phyloP scores from a whole-genome alignment of 2,888 invertebrate genomes.

The Agrotis puta region DNA sequence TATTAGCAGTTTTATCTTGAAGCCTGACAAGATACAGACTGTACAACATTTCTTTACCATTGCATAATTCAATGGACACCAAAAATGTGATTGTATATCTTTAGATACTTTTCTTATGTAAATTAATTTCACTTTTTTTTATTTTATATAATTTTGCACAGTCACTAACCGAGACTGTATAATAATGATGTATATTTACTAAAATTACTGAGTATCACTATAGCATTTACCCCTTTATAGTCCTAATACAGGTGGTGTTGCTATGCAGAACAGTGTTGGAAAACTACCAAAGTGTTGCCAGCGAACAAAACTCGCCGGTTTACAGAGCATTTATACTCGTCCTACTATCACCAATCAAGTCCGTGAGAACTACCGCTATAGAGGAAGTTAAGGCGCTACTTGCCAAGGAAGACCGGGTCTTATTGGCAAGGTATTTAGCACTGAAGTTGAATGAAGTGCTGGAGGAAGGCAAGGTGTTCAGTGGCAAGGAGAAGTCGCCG shows the following conservation, averaged over 20 bases:
- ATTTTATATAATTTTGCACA: not conserved
- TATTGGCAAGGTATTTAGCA: constrained; percentile 92
- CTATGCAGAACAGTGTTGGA: constrained; percentile 94
- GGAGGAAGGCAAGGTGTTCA: constrained; percentile 90
- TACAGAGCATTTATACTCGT: constrained; percentile 94
- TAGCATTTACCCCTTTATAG: constrained; percentile 88
- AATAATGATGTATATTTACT: constrained; percentile 34
- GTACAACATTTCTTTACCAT: no score
- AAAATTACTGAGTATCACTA: constrained; percentile 73
- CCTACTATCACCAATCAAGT: constrained; percentile 92
- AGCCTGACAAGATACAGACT: not conserved
- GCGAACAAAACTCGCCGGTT: constrained; percentile 92
- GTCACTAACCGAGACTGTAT: not conserved
- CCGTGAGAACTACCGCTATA: constrained; percentile 92
- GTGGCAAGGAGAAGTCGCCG: constrained; percentile 80
- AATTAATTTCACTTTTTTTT: not conserved
- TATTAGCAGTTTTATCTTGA: not conserved
- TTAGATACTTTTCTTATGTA: no score
- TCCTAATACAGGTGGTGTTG: constrained; percentile 93
- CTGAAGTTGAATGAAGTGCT: constrained; percentile 93
- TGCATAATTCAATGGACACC: no score
- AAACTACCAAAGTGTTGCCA: constrained; percentile 93
- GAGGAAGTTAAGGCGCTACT: constrained; percentile 92
- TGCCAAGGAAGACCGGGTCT: constrained; percentile 91
- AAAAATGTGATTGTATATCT: not conserved